Base-by-base conservation (phyloP, 2,888 invertebrate species). In the Cyclophora punctaria region DNA sequence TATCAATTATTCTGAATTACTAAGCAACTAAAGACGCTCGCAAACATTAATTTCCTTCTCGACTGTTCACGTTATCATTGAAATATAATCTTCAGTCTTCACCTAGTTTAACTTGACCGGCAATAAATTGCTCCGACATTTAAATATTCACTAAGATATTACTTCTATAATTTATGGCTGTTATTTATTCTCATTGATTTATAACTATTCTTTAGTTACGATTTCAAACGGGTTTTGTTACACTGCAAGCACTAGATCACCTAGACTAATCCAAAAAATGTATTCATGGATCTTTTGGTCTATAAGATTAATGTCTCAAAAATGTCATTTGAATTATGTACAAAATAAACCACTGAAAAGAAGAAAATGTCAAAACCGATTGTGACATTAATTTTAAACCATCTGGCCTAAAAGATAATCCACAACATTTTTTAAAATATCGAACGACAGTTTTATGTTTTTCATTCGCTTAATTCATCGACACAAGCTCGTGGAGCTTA, bases 181-280 rank as follows among this genome's bases (percentile, higher is more conserved):
- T 55, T 56, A 56, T 59, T 59, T 61, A 59, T 55, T 58, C 47
- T 41, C 44, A 35, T 48, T 59, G 56, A 61, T 61, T 58, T 59
- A 61, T 52, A 55, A 50, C 43, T 48, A 48, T 57, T 57, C 54
- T 56, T 52, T 58, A 55, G 55, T 56, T 55, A 49, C 52, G 53
- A 49, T 47, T 48, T 54, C 50, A 48, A 56, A 60, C 60, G 51
- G 50, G 60, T 54, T 57, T 48, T 48, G 37, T 44, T 47, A 46
- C 52, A 55, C 50, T 52, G 48, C 45, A 41, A 34, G 49, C 48
- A 49, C 53, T 55, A 49, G 55, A 52, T 47, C 41, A 45, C 52
- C 53, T 55, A 49, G 55, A 52, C 48, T 41, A 45, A 53, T 51
- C 50, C 55, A 52, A 45, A 51, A n/a, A 55, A 57, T 52, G 46